Evolutionary conservation across 2,888 invertebrate species (phyloP), one percentile per base, ranked within the genome.

Genomic region (Hyles lineata): DNA sequence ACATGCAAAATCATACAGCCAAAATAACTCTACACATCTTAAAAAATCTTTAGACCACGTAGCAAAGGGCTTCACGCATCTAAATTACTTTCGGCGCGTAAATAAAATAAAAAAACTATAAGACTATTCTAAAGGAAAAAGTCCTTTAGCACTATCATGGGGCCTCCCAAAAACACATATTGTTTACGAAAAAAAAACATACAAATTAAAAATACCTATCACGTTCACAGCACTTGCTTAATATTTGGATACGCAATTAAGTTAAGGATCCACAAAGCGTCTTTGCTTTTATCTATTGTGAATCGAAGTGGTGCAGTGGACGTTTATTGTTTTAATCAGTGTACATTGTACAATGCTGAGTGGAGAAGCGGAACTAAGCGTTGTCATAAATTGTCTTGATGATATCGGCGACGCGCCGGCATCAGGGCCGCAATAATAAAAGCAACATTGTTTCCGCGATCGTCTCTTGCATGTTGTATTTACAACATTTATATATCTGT

Each of bases 281-380:
- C 23, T 43, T 50, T 67, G 6, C n/a, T 43, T 50, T 67, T 50
- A 17, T 25, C 63, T 63, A 62, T 62, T 63, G 43, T n/a, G 61
- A 29, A 29, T 29, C 32, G 32, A 43, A 63, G 63, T 63, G 63
- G 78, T 77, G 78, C 63, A 35, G 21, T 63, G 43, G 35, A 43
- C 43, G 67, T 50, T 25, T 67, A 67, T 67, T 67, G 50, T 62
- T 71, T 52, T 71, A 60, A 71, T 71, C 55, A 63, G 62, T 55
- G 62, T 52, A 71, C 17, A n/a, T 21, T 21, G 55, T 61, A 52
- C 32, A 62, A 21, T 62, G 29, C 62, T 55, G 52, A 9, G 23
- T n/a, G 76, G 76, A 84, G 78, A 85, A 82, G 86, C 89, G 88
- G 89, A 90, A 89, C 85, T 84, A 78, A 83, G 78, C 76, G 78